Base-by-base conservation (phyloP, 2,888 invertebrate genomes). In the Agrochola lota region DNA sequence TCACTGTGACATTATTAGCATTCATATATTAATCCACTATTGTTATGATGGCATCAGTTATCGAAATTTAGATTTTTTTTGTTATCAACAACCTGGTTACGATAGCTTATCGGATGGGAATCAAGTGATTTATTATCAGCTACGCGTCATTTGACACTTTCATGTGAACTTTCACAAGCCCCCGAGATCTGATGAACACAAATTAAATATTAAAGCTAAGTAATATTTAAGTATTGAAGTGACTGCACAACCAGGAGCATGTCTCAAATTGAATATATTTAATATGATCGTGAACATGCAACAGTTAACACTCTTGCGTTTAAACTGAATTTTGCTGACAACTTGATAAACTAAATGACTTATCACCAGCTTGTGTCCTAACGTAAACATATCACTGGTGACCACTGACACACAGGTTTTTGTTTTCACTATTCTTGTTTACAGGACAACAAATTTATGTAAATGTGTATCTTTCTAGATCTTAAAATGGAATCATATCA, bases 101-200 rank as follows among this genome's bases (percentile, higher is more conserved):
- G 76, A 83, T 75, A 71, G 26, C 59, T 30, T 78, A 76, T 78
- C 68, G 64, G 63, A 67, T 62, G 52, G 59, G 62, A 59, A 71
- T 72, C 70, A 72, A 74, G 35, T 66, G 63, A 71, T 75, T 77
- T 71, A 74, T 69, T 72, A 60, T 59, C 57, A 64, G 64, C n/a
- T 75, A 30, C 64, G 49, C 59, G 40, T 49, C 62, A 59, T 63
- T 35, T 70, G 40, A 40, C 55, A 26, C 30, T 35, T 52, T 30
- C 59, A 46, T 59, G 8, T 66, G 35, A 74, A 71, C 49, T 57
- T 43, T 46, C 43, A 72, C 60, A 20, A 43, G 40, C 35, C 4
- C 52, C 12, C 35, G 57, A 30, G 8, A 30, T 67, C 30, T 71
- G 23, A n/a, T 67, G 49, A 49, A 55, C 9, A 64, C 55, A 66